Base-by-base conservation (phyloP, 2,888 invertebrate species). In the Volucella bombylans region DNA sequence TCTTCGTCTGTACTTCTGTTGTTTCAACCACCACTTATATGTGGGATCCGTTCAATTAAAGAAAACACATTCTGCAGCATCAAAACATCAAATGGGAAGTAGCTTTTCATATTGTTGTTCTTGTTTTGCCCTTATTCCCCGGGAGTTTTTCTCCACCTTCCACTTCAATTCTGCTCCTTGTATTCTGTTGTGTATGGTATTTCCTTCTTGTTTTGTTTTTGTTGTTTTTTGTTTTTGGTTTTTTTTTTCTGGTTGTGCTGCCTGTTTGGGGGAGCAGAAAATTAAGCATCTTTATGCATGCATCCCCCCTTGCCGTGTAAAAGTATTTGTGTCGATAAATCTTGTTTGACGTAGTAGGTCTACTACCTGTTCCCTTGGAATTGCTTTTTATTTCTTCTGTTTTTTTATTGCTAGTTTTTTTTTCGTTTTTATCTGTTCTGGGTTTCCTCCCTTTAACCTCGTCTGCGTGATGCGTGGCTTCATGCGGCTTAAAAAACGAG, bases 21-120 rank as follows among this genome's bases (percentile, higher is more conserved):
- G 47, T 61, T 69, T 47, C 54, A 45, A 38, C 59, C 54, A 52
- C 39, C 65, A 55, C 23, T 64, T 45, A 67, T 69, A 38, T 83
- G 64, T 79, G 68, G 50, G 62, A 64, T 79, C 64, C 45, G 73
- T 73, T 79, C 72, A 78, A 82, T 78, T 82, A 78, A 49, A 82
- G 67, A 61, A 61, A 82, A 73, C 54, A 72, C 52, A 64, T 39
- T 73, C 57, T n/a, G 52, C 47, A 14, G 67, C 67, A 72, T 77
- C 71, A 79, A 82, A 78, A 59, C 54, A 82, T 50, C 49, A 59
- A 50, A 49, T 59, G 64, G 18, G 45, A 62, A 41, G 49, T 65
- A 15, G n/a, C 41, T 50, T 23, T n/a, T 31, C 23, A 39, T 39
- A 55, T 15, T 45, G 43, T 62, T 78, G 71, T 73, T 62, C 31